phyloP scores from a whole-genome alignment of 2,797 vertebrate genomes.

The Siniperca undulata region DNA sequence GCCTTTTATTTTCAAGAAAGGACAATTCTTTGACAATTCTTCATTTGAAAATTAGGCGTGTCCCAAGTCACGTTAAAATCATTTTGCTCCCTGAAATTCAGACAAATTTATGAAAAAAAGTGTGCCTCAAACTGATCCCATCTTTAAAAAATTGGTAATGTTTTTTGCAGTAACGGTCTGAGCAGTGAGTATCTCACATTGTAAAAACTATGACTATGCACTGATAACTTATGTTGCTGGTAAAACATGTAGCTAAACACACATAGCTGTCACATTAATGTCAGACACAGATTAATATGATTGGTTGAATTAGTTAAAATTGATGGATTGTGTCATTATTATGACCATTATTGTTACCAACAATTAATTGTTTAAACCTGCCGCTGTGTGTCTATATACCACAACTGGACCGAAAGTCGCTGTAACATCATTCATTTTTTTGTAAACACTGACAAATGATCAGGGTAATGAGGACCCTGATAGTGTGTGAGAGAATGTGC shows the following conservation, averaged over 20 bases:
- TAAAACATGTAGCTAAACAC: neutral
- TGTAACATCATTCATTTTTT: slow-evolving; percentile 40
- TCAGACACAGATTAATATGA: neutral
- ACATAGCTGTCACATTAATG: neutral
- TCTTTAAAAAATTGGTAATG: too few relatives aligned
- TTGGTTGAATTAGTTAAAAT: neutral
- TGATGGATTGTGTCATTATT: slow-evolving; percentile 18
- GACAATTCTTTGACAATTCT: neutral
- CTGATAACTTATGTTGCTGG: neutral
- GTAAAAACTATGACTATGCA: neutral
- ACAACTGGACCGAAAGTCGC: neutral
- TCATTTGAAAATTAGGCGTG: neutral
- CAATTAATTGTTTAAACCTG: slow-evolving; percentile 22
- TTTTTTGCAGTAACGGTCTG: neutral
- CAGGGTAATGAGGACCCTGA: slow-evolving; percentile 22
- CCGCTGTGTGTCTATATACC: slow-evolving; percentile 23
- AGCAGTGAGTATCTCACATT: neutral
- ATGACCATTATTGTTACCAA: too few relatives aligned
- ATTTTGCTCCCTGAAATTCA: neutral
- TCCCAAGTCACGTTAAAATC: neutral
- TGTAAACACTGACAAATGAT: slow-evolving; percentile 45
- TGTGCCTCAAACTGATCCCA: neutral
- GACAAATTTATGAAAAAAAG: neutral
- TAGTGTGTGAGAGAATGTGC: slow-evolving; percentile 4
- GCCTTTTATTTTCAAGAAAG: neutral